Evolutionary conservation across 2,113 vertebrate genomes (phyloP).

Genomic region (Ameiurus melas): DNA sequence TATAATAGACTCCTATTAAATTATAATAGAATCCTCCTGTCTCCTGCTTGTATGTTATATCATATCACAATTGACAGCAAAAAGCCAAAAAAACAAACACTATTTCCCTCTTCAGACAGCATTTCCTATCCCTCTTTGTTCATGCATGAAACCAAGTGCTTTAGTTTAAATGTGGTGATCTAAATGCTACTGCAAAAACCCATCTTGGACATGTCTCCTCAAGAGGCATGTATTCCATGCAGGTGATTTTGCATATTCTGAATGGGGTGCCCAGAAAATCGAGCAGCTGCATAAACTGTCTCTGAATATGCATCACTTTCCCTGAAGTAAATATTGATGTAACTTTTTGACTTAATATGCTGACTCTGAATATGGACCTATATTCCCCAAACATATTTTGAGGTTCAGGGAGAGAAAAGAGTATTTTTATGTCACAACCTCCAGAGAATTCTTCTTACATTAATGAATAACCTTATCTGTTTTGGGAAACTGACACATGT

Average conservation of each 20-base stretch:
- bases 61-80: neutral
- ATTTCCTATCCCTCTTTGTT: neutral
- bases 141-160: neutral
- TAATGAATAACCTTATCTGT: neutral
- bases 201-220: neutral
- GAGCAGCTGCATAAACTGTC: neutral
- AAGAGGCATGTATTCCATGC: neutral
- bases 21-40: neutral
- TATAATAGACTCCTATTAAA: neutral
- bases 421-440: too few species aligned
- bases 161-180: neutral
- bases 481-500: neutral
- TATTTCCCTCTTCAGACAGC: neutral
- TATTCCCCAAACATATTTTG: neutral
- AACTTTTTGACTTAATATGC: conserved; percentile 1
- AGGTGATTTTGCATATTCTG: neutral
- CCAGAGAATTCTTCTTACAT: neutral
- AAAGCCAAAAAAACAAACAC: neutral
- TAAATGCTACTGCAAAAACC: neutral
- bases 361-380: neutral
- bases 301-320: conserved; percentile 1
- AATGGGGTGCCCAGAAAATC: neutral
- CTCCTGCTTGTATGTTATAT: neutral
- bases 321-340: neutral
- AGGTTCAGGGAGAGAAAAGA: neutral